These are phyloP conservation scores for Erithacus rubecula DNA, from an alignment of 2,797 vertebrate genomes.

Conservation along the genomic window DNA sequence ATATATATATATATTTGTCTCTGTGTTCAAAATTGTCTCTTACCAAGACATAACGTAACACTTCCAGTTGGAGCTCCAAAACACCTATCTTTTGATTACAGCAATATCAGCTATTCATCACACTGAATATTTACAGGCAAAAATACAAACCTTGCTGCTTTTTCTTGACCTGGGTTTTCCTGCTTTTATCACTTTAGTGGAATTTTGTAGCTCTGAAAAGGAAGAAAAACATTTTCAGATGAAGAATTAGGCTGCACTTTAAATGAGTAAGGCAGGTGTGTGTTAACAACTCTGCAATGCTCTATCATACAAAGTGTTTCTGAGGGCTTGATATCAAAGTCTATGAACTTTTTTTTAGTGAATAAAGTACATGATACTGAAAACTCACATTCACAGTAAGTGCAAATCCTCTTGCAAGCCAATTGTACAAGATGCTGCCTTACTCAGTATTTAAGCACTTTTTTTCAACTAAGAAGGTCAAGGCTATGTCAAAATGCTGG, in stretches of 20 bases:
- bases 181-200: slow-evolving; percentile 84
- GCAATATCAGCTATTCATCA: background rate
- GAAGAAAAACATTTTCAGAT: background rate
- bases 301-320: background rate
- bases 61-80: background rate
- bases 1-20: background rate
- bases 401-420: background rate
- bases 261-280: background rate
- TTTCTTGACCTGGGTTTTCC: slow-evolving; percentile 85
- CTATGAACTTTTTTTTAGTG: background rate
- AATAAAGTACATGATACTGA: background rate
- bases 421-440: background rate
- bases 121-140: background rate
- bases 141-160: slow-evolving; percentile 84
- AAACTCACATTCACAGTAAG: background rate
- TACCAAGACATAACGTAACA: background rate
- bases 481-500: background rate
- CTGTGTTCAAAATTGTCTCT: background rate
- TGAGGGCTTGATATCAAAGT: background rate
- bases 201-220: slow-evolving; percentile 82
- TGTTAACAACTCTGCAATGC: background rate
- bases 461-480: background rate
- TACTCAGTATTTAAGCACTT: background rate
- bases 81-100: background rate
- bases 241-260: background rate